A percentile compares a stretch with the other conserved stretches of the same genome.
These are phyloP conservation scores for Biston stratarius DNA, from an alignment of 2,888 invertebrate species.

Conservation along the genomic window DNA sequence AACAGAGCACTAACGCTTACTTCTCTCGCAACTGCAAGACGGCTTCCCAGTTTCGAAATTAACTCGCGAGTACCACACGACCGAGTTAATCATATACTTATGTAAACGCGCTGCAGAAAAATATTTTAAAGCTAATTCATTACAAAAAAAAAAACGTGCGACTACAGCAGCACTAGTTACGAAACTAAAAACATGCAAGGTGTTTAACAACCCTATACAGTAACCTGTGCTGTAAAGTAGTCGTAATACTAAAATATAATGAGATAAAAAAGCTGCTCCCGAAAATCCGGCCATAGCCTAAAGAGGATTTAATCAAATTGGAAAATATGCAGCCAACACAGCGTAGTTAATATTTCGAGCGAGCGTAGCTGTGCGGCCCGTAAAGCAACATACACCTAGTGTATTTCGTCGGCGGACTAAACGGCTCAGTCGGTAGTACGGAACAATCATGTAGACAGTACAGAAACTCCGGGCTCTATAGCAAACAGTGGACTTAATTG, in stretches of 20 bases:
- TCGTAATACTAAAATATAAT: slow-evolving; percentile 44
- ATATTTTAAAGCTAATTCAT: slow-evolving; percentile 23
- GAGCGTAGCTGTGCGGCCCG: slow-evolving; percentile 51
- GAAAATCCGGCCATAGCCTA: slow-evolving; percentile 51
- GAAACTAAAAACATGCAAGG: slow-evolving; percentile 26
- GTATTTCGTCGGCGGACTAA: slow-evolving; percentile 75
- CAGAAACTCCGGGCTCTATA: slow-evolving; percentile 12
- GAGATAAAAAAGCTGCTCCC: slow-evolving; percentile 52
- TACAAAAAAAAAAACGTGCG: slow-evolving; percentile 12
- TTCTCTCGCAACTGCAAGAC: slow-evolving; percentile 54
- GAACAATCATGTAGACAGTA: slow-evolving; percentile 34
- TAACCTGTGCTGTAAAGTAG: slow-evolving; percentile 33
- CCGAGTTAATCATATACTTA: slow-evolving; percentile 42
- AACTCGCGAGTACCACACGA: slow-evolving; percentile 49
- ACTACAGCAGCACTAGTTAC: slow-evolving; percentile 13
- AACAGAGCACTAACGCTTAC: slow-evolving; percentile 55
- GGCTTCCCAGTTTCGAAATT: slow-evolving; percentile 58
- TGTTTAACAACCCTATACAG: slow-evolving; percentile 9
- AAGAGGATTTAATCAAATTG: slow-evolving; percentile 62
- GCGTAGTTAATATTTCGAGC: slow-evolving; percentile 55
- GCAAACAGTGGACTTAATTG: slow-evolving; percentile 13
- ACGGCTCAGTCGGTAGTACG: slow-evolving; percentile 70
- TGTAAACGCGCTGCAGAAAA: slow-evolving; percentile 27
- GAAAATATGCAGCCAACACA: slow-evolving; percentile 52
- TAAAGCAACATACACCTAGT: slow-evolving; percentile 72